phyloP scores from a whole-genome alignment of 2,888 invertebrate genomes.

The Clostera curtula region DNA sequence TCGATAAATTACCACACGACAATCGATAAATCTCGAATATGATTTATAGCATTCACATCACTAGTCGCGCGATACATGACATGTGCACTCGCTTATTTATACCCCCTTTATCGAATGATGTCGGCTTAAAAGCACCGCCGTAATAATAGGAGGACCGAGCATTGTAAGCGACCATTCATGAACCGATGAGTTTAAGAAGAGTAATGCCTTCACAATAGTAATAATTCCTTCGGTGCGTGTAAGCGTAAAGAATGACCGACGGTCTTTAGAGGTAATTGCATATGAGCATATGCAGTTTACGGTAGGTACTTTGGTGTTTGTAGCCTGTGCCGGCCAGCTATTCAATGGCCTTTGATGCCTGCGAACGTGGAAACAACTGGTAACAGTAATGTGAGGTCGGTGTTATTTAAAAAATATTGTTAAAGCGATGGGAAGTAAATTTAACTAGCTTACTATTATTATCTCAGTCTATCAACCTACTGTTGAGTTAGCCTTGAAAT shows the following conservation, averaged over 20 bases:
- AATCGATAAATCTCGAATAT: too few relatives aligned
- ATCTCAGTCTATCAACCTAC: too few relatives aligned
- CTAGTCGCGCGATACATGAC: slow-evolving; percentile 44
- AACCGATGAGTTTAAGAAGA: slow-evolving; percentile 44
- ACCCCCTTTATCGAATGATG: slow-evolving; percentile 47
- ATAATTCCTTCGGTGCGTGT: slow-evolving; percentile 35
- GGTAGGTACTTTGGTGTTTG: slow-evolving; percentile 3
- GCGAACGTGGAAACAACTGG: too few relatives aligned
- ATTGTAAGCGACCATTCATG: slow-evolving; percentile 56
- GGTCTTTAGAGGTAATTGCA: slow-evolving; percentile 17
- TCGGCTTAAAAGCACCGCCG: slow-evolving; percentile 49
- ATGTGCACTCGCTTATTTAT: slow-evolving; percentile 49
- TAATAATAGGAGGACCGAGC: slow-evolving; percentile 55
- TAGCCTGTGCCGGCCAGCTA: too few relatives aligned
- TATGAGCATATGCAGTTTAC: slow-evolving; percentile 13
- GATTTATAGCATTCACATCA: slow-evolving; percentile 26
- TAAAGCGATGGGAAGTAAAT: too few relatives aligned
- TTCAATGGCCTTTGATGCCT: too few relatives aligned
- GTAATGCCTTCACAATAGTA: slow-evolving; percentile 46
- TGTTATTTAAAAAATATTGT: too few relatives aligned
- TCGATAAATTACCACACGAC: too few relatives aligned
- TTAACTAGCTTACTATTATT: too few relatives aligned
- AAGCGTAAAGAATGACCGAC: slow-evolving; percentile 25
- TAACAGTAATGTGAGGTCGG: too few relatives aligned
- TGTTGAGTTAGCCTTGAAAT: too few relatives aligned